Conservation (phyloP, 2,888 invertebrate species). For the Pristionchus japonicus region DNA sequence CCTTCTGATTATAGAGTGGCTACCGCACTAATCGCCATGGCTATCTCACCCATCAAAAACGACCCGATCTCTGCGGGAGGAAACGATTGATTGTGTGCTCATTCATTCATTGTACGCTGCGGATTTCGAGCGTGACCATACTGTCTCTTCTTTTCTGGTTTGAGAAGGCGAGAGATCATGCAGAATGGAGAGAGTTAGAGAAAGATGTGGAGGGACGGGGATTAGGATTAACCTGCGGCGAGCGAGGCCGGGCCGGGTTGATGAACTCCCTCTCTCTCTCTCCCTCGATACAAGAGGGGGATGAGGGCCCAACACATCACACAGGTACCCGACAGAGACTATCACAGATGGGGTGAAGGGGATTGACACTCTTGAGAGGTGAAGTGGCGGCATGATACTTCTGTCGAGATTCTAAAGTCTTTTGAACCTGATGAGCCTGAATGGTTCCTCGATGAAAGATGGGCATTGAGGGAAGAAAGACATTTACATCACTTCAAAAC, state of each 20-base stretch:
- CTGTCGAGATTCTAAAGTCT: not conserved
- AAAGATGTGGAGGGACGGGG: not conserved
- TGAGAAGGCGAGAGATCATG: not conserved
- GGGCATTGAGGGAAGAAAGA: too few species aligned
- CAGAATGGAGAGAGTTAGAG: not conserved
- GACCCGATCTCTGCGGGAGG: not conserved
- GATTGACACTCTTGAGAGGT: conserved; percentile 5
- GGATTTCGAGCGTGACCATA: not conserved
- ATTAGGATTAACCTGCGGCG: conserved; percentile 15
- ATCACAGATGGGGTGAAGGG: not conserved
- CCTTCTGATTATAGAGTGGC: not conserved
- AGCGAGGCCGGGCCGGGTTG: not conserved
- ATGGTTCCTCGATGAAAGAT: too few species aligned
- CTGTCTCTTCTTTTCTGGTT: not conserved
- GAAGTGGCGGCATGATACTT: conserved; percentile 11
- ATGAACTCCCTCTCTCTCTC: not conserved
- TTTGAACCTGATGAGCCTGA: not conserved
- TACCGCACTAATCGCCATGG: conserved; percentile 2
- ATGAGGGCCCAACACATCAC: conserved; percentile 4
- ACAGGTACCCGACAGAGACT: not conserved
- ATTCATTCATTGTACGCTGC: not conserved
- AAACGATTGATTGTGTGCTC: not conserved
- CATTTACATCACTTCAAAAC: too few species aligned
- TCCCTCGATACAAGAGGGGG: not conserved
- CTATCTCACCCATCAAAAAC: conserved; percentile 8